phyloP scores from a whole-genome alignment of 2,888 invertebrate species.

The Rhingia campestris region DNA sequence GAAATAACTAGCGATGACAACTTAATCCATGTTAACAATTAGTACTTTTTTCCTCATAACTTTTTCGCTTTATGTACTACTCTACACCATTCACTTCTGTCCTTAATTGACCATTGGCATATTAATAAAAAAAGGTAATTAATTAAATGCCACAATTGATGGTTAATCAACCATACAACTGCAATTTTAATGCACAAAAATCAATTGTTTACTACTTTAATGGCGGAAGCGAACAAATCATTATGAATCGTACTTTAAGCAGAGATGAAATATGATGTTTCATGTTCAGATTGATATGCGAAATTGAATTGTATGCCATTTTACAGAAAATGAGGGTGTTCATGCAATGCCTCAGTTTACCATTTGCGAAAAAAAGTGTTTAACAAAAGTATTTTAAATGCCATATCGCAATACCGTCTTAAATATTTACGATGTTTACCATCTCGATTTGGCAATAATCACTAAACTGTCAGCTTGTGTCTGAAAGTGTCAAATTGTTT shows the following conservation, averaged over 20 bases:
- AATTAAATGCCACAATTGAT: conserved; percentile 10
- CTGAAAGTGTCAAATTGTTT: too few relatives aligned
- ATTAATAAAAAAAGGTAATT: conserved; percentile 14
- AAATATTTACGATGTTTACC: too few relatives aligned
- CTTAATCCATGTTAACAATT: neutral
- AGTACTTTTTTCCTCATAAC: conserved; percentile 11
- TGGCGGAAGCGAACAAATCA: neutral
- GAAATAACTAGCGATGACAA: conserved; percentile 14
- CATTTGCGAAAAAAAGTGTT: too few relatives aligned
- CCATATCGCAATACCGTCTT: too few relatives aligned
- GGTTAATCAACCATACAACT: neutral
- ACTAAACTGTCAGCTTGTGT: too few relatives aligned
- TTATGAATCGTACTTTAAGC: neutral
- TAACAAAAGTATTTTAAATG: too few relatives aligned
- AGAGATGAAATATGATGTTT: neutral
- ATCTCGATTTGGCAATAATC: too few relatives aligned
- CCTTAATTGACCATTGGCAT: conserved; percentile 41
- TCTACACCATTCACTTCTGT: conserved; percentile 60
- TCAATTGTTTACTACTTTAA: too few relatives aligned
- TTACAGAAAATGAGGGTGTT: too few relatives aligned
- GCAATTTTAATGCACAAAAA: neutral
- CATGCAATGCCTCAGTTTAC: too few relatives aligned
- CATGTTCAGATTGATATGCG: too few relatives aligned
- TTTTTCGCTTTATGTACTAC: neutral
- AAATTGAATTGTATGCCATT: too few relatives aligned